Evolutionary conservation across 1,140 invertebrate genomes (phyloP).

Genomic region (Zaprionus gabonicus): DNA sequence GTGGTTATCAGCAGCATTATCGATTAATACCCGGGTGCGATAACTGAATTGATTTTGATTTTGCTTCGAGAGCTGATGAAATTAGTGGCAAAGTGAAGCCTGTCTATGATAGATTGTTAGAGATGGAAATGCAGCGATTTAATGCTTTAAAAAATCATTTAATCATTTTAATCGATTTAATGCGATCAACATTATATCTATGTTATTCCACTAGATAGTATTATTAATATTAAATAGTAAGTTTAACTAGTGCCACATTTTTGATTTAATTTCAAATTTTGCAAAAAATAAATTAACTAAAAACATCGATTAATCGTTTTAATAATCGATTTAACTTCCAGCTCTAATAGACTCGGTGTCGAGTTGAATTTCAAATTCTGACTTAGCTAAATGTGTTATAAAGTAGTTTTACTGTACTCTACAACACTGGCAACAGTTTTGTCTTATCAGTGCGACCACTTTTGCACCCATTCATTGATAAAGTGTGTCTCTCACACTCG

Average conservation of each 20-base stretch:
- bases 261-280: too few species aligned
- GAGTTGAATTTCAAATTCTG: not conserved
- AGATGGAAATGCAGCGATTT: too few species aligned
- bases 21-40: slow-evolving; percentile 10
- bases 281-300: too few species aligned
- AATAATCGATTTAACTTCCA: too few species aligned
- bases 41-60: slow-evolving; percentile 53
- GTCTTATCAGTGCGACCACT: slow-evolving; percentile 50
- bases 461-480: slow-evolving; percentile 74
- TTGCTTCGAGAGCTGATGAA: slow-evolving; percentile 9
- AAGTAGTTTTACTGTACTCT: not conserved
- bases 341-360: too few species aligned
- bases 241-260: too few species aligned
- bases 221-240: too few species aligned
- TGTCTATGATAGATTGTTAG: not conserved
- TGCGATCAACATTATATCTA: too few species aligned
- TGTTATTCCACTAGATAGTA: too few species aligned
- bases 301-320: too few species aligned
- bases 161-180: too few species aligned
- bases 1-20: not conserved
- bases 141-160: too few species aligned
- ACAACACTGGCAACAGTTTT: not conserved
- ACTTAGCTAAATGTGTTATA: not conserved
- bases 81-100: slow-evolving; percentile 11
- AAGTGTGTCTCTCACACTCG: slow-evolving; percentile 5